These are phyloP conservation scores for Sorex fumeus DNA, from an alignment of 2,113 vertebrate species.

Conservation along the genomic window DNA sequence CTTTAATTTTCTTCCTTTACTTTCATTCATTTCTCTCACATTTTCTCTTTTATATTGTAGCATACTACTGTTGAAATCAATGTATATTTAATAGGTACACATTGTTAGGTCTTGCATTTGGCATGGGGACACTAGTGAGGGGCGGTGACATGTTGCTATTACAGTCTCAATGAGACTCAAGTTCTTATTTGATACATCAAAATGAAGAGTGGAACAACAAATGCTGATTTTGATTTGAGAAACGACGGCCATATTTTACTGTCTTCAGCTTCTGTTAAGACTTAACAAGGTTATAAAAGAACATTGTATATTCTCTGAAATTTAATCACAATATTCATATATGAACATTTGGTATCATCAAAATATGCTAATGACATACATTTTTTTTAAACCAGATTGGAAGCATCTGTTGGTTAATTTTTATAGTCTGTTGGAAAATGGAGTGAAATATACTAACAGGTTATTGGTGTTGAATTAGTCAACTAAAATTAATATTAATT, in stretches of 20 bases:
- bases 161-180: neutral
- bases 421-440: conserved; percentile 75
- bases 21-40: neutral
- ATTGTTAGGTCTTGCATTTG: neutral
- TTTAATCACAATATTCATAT: conserved; percentile 75
- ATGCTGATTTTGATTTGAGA: conserved; percentile 29
- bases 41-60: neutral
- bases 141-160: neutral
- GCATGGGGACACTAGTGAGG: neutral
- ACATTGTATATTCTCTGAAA: conserved; percentile 63
- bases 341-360: conserved; percentile 81
- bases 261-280: conserved; percentile 64
- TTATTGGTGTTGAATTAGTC: conserved; percentile 80
- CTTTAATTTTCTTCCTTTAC: neutral
- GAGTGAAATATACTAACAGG: conserved; percentile 64
- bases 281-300: conserved; percentile 72
- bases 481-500: conserved; percentile 83
- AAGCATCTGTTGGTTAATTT: conserved; percentile 81
- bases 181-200: neutral
- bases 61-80: neutral
- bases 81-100: neutral
- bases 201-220: neutral
- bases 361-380: conserved; percentile 76
- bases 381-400: conserved; percentile 70
- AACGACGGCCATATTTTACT: conserved; percentile 44